phyloP scores from a whole-genome alignment of 2,113 vertebrate genomes.

The Cynoglossus semilaevis region DNA sequence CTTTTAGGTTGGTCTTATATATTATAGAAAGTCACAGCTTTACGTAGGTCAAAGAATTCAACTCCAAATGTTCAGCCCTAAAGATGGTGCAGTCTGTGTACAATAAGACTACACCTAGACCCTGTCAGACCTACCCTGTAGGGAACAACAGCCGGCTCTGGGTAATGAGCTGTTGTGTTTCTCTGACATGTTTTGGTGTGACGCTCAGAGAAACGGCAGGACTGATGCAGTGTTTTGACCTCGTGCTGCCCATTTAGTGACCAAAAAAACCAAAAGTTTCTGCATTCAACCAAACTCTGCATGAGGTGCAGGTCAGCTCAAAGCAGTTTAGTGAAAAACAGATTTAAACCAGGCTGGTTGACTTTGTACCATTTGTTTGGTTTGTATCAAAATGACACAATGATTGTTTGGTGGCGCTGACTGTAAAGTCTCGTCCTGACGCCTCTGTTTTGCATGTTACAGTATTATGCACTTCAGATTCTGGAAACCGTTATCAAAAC shows the following conservation, averaged over 20 bases:
- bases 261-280: slow-evolving; percentile 51
- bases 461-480: slow-evolving; percentile 99
- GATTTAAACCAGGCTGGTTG: slow-evolving; percentile 59
- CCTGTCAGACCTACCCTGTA: slow-evolving; percentile 8
- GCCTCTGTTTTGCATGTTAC: slow-evolving; percentile 83
- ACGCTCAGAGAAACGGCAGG: slow-evolving; percentile 91
- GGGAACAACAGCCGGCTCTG: slow-evolving; percentile 34
- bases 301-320: slow-evolving; percentile 80
- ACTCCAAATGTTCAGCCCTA: no score
- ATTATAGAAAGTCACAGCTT: no score
- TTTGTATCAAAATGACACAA: slow-evolving; percentile 50
- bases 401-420: slow-evolving; percentile 42
- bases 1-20: no score
- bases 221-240: slow-evolving; percentile 74
- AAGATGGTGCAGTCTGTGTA: no score
- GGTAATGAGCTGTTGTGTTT: slow-evolving; percentile 42
- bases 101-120: no score
- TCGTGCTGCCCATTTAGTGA: slow-evolving; percentile 56
- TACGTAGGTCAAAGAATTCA: no score
- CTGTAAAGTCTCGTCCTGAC: slow-evolving; percentile 43
- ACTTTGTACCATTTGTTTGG: slow-evolving; percentile 64
- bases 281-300: slow-evolving; percentile 58
- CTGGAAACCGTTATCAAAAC: slow-evolving; percentile 99
- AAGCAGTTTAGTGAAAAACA: slow-evolving; percentile 43
- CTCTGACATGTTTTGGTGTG: slow-evolving; percentile 83